Conservation (phyloP, 1,140 invertebrate genomes). For the Drosophila tristis region DNA sequence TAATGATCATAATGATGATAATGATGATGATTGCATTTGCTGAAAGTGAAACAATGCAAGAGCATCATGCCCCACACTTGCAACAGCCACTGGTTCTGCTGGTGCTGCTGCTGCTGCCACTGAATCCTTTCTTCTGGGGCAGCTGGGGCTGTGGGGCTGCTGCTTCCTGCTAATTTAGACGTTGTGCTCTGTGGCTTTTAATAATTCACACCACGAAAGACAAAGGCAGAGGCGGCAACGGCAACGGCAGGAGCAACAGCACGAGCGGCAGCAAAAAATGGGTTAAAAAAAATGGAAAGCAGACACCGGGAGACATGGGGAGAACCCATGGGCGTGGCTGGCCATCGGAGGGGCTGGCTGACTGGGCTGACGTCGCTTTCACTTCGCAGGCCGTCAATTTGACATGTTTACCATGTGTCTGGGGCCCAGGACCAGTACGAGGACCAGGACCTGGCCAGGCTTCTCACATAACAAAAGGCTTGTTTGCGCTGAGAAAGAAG, state of each 20-base stretch:
- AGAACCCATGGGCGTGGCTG: slow-evolving; percentile 19
- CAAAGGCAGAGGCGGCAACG: slow-evolving; percentile 32
- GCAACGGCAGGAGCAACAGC: neutral
- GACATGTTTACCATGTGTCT: slow-evolving; percentile 82
- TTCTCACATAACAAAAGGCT: slow-evolving; percentile 75
- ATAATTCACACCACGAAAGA: slow-evolving; percentile 76
- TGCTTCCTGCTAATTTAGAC: slow-evolving; percentile 68
- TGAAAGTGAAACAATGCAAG: slow-evolving; percentile 75
- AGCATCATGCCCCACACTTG: neutral
- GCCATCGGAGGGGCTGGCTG: slow-evolving; percentile 43
- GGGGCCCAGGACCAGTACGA: slow-evolving; percentile 18
- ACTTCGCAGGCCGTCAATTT: slow-evolving; percentile 80
- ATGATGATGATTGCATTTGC: slow-evolving; percentile 62
- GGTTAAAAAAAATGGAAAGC: slow-evolving; percentile 62
- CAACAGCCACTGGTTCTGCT: too few species aligned
- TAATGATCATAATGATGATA: slow-evolving; percentile 48
- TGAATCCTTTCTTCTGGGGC: slow-evolving; percentile 12
- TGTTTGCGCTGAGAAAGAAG: slow-evolving; percentile 32
- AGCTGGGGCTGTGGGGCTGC: too few species aligned
- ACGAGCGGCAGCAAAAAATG: slow-evolving; percentile 46
- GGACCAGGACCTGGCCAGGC: neutral
- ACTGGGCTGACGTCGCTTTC: slow-evolving; percentile 67
- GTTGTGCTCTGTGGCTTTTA: slow-evolving; percentile 71
- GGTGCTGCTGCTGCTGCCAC: too few species aligned
- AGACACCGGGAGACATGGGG: slow-evolving; percentile 2